Evolutionary conservation across 2,888 invertebrate species (phyloP).

Genomic region (Polia nebulosa): DNA sequence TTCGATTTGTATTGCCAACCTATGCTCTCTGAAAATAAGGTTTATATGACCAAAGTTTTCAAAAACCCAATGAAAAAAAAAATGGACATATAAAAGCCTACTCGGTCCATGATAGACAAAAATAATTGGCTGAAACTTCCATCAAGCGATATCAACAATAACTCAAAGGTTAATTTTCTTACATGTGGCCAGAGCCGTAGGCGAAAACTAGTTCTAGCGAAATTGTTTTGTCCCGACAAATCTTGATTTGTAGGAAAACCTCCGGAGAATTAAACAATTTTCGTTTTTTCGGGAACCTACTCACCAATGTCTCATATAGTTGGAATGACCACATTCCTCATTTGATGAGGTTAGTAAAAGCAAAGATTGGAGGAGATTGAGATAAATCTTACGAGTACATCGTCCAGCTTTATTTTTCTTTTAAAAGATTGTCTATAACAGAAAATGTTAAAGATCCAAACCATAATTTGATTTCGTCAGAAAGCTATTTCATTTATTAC

Average conservation of each 20-base stretch:
- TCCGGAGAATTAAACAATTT: conserved; percentile 69
- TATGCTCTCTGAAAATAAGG: too few species aligned
- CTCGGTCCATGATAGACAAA: background rate
- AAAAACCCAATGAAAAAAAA: background rate
- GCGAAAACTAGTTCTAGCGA: conserved; percentile 45
- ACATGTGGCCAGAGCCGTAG: background rate
- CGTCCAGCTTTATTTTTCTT: conserved; percentile 17
- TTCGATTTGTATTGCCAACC: too few species aligned
- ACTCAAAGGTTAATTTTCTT: conserved; percentile 21
- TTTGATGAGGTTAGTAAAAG: conserved; percentile 57
- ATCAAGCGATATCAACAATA: background rate
- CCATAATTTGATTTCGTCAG: background rate
- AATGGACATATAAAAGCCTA: background rate
- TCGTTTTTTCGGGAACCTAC: conserved; percentile 60
- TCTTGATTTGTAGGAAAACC: conserved; percentile 65
- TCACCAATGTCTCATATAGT: conserved; percentile 59
- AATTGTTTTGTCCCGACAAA: conserved; percentile 65
- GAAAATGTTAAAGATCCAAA: background rate
- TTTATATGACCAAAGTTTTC: too few species aligned
- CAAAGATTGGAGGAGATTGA: conserved; percentile 41
- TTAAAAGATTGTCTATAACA: background rate
- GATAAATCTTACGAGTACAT: conserved; percentile 2
- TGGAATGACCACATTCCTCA: conserved; percentile 56
- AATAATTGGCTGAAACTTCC: background rate
- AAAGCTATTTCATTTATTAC: background rate